phyloP scores from a whole-genome alignment of 2,888 invertebrate genomes.

The Coremacera marginata region DNA sequence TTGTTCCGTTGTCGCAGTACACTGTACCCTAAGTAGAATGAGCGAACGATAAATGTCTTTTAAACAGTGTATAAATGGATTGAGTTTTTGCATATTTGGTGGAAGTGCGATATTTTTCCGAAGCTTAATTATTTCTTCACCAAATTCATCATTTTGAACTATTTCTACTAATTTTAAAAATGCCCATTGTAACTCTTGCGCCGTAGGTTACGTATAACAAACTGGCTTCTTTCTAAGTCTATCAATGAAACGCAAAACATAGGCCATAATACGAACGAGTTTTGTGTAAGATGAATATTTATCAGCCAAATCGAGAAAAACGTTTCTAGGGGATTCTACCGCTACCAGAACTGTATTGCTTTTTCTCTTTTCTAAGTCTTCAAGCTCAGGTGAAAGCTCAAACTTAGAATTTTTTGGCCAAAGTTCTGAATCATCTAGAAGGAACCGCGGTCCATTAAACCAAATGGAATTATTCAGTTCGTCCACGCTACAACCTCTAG shows the following conservation, averaged over 20 bases:
- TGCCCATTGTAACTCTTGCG: neutral
- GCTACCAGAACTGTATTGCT: too few species aligned
- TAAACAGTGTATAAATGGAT: neutral
- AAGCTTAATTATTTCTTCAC: neutral
- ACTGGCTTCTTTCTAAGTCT: neutral
- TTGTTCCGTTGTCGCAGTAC: slow-evolving; percentile 41
- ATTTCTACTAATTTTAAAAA: neutral
- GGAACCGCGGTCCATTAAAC: too few species aligned
- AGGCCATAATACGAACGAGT: slow-evolving; percentile 3
- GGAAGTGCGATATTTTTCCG: neutral
- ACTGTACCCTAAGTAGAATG: neutral
- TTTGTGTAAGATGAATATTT: slow-evolving; percentile 27
- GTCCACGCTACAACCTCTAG: too few species aligned
- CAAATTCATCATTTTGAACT: neutral
- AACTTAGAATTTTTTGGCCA: too few species aligned
- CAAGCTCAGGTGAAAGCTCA: too few species aligned
- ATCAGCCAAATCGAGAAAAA: neutral
- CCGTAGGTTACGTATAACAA: neutral
- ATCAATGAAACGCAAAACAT: neutral
- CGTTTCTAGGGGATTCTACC: too few species aligned
- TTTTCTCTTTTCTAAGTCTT: too few species aligned
- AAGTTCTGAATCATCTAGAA: too few species aligned
- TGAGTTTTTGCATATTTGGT: slow-evolving; percentile 32
- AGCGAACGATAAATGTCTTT: neutral
- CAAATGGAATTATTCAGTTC: too few species aligned